Percentiles rank a stretch among this genome's conserved stretches.
Conservation (phyloP, 2,113 vertebrate species). For the Nestor notabilis region DNA sequence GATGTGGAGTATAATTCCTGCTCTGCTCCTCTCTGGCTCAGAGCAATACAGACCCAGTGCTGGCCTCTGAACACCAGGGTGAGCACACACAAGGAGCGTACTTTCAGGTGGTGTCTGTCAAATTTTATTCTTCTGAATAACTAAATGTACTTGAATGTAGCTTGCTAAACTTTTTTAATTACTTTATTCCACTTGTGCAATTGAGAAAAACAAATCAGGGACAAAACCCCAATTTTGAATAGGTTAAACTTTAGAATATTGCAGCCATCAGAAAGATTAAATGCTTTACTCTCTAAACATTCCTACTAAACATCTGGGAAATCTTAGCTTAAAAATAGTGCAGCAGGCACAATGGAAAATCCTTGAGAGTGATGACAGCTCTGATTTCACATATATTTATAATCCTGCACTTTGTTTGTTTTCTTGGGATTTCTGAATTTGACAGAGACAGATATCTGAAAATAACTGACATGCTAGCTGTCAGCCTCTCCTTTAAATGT, state of each 20-base stretch:
- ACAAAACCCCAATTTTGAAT: background rate
- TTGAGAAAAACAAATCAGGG: background rate
- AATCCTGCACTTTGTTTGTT: conserved; percentile 45
- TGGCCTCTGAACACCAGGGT: background rate
- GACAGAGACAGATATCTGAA: conserved; percentile 62
- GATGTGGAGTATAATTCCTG: background rate
- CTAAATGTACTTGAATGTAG: background rate
- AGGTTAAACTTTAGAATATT: conserved; percentile 8
- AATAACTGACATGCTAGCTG: conserved; percentile 62
- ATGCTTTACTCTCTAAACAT: conserved; percentile 21
- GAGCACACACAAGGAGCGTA: background rate
- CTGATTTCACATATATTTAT: conserved; percentile 64
- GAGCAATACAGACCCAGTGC: background rate
- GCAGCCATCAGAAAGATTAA: conserved; percentile 6
- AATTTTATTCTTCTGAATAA: background rate
- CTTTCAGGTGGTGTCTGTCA: background rate
- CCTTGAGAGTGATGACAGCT: conserved; percentile 61
- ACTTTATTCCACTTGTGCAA: background rate
- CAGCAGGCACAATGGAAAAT: conserved; percentile 62
- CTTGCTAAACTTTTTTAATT: background rate
- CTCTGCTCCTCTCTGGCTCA: background rate
- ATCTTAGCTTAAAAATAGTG: conserved; percentile 52
- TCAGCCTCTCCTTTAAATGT: conserved; percentile 57
- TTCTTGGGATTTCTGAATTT: conserved; percentile 60
- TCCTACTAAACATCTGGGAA: conserved; percentile 65